Conservation (phyloP, 1,140 invertebrate species). For the Phymorhynchus buccinoides region DNA sequence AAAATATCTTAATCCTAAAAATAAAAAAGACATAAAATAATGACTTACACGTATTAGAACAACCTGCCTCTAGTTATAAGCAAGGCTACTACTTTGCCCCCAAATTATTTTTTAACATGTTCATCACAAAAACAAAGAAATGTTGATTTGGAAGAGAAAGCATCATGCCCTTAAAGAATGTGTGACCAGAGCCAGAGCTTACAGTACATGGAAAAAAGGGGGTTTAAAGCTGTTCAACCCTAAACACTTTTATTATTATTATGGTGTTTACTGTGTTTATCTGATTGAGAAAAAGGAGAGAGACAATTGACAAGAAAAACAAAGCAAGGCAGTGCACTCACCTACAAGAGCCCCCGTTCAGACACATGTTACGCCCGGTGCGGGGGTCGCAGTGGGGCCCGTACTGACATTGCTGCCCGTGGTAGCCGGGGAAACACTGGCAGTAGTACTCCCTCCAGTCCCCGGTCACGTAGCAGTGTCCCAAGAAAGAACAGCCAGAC, state of each 20-base stretch:
- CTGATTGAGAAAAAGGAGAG: no score
- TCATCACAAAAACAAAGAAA: no score
- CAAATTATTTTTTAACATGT: no score
- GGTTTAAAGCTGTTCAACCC: neutral
- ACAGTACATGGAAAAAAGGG: neutral
- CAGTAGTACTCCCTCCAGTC: constrained; percentile 78
- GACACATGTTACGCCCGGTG: constrained; percentile 65
- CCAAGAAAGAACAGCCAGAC: constrained; percentile 85
- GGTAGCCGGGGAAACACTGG: constrained; percentile 71
- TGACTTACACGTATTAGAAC: no score
- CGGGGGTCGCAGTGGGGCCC: constrained; percentile 71
- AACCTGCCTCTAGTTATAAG: no score
- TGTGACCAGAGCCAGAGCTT: neutral
- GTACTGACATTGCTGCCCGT: constrained; percentile 71
- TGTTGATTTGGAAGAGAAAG: no score
- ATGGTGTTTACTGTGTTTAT: no score
- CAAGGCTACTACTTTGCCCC: no score
- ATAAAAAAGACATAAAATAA: no score
- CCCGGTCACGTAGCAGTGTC: constrained; percentile 83
- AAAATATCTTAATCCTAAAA: no score
- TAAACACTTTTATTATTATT: no score
- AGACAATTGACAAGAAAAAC: neutral
- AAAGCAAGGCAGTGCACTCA: constrained; percentile 51
- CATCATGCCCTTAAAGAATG: no score
- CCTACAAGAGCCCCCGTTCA: constrained; percentile 71